phyloP scores from a whole-genome alignment of 2,888 invertebrate genomes.

The Frankliniella intonsa region DNA sequence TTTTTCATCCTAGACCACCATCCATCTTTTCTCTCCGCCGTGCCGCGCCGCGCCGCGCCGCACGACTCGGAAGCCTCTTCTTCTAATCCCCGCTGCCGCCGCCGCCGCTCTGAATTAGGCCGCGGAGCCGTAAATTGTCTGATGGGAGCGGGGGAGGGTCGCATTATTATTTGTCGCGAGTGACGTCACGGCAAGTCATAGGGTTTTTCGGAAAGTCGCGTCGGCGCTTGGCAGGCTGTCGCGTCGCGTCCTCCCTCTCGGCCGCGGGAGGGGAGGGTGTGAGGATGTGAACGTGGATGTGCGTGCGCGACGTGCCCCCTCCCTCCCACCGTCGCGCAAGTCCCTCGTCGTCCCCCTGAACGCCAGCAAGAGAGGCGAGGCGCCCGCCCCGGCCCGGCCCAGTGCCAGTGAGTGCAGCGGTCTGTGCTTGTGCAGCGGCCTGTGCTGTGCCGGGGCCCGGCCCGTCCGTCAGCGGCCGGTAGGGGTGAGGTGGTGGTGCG shows the following conservation, averaged over 20 bases:
- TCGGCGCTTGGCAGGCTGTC: neutral
- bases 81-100: neutral
- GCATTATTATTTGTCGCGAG: neutral
- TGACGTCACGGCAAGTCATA: neutral
- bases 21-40: neutral
- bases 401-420: neutral
- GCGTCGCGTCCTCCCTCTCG: neutral
- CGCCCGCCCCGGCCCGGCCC: neutral
- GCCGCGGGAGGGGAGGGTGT: neutral
- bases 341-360: neutral
- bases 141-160: neutral
- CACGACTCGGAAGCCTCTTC: neutral
- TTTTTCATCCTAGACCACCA: too few species aligned
- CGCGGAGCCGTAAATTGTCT: neutral
- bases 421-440: neutral
- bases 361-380: neutral
- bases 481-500: neutral
- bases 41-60: neutral
- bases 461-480: too few species aligned
- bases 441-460: neutral
- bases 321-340: neutral
- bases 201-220: neutral
- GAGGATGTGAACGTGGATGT: too few species aligned
- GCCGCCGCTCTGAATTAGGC: neutral
- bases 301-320: neutral